Evolutionary conservation across 2,888 invertebrate genomes (phyloP).

Genomic region (Xestoiulus laeticollis): DNA sequence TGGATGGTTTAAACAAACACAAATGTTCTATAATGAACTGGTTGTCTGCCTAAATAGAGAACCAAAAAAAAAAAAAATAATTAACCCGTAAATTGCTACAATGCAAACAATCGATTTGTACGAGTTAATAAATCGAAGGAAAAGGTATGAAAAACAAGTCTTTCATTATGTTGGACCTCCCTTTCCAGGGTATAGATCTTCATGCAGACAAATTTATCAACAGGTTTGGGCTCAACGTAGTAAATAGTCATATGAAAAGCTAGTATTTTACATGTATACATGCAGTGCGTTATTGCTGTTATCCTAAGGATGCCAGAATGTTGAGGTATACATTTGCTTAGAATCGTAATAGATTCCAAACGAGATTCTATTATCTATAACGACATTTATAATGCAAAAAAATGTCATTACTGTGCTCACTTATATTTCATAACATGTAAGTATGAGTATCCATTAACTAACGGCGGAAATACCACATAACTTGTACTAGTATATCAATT

Average conservation of each 20-base stretch:
- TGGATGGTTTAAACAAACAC: too few species aligned
- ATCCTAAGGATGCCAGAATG: background rate
- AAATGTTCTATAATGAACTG: too few species aligned
- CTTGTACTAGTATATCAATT: background rate
- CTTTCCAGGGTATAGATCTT: background rate
- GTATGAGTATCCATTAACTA: constrained; percentile 16
- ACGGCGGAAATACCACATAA: constrained; percentile 8
- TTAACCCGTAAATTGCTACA: too few species aligned
- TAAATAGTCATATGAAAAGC: background rate
- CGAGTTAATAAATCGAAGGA: background rate
- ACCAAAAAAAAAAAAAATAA: too few species aligned
- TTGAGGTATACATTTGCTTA: background rate
- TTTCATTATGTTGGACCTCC: background rate
- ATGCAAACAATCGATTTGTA: too few species aligned
- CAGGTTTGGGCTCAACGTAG: background rate
- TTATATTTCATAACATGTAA: background rate
- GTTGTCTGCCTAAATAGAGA: too few species aligned
- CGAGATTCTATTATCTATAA: too few species aligned
- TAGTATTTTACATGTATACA: too few species aligned
- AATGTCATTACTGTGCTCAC: background rate
- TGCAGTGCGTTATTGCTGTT: too few species aligned
- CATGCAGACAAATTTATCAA: background rate
- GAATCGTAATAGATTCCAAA: background rate
- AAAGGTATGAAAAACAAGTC: background rate
- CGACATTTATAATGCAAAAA: background rate